Base-by-base conservation (phyloP, 2,113 vertebrate genomes). In the Craseonycteris thonglongyai region DNA sequence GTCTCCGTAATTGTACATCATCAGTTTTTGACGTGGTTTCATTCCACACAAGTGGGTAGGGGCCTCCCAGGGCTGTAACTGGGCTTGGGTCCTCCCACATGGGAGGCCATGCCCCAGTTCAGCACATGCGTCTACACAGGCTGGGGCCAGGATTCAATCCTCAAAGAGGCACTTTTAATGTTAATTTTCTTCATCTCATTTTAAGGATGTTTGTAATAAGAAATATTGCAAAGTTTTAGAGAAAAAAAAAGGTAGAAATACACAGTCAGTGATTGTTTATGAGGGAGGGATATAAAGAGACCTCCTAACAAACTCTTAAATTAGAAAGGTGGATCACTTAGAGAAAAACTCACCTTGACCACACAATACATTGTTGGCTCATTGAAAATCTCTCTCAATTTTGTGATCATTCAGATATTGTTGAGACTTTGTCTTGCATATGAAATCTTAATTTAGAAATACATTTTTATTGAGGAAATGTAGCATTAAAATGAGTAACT, bases 401-500 rank as follows among this genome's bases (percentile, higher is more conserved):
- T 71, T 95, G 3, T 42, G 21, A 51, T 89, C n/a, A 15, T 35
- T 94, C 83, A 93, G 56, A 74, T 75, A 30, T 61, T 79, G 87
- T 71, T 93, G 86, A 87, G 72, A 82, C 94, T 97, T 94, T 68
- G 61, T 94, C 83, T 90, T 45, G 21, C 19, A 89, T 63, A 83
- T 91, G 81, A 63, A 47, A 87, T 90, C 47, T 97, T 89, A 76
- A 94, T 96, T 97, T 94, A 93, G 93, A 97, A 97, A 83, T 85
- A 79, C 40, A 92, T 93, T 96, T 97, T 95, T 82, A 96, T 66
- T 90, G 89, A 85, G 26, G 84, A 71, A 80, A 76, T 74, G 61
- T 68, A 78, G 16, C 65, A 81, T 91, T 96, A 72, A 95, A 96
- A 95, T 85, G 94, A 96, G 61, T 28, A 84, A 76, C 42, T 61